Base-by-base conservation (phyloP, 2,888 invertebrate genomes). In the Galerucella nymphaeae region DNA sequence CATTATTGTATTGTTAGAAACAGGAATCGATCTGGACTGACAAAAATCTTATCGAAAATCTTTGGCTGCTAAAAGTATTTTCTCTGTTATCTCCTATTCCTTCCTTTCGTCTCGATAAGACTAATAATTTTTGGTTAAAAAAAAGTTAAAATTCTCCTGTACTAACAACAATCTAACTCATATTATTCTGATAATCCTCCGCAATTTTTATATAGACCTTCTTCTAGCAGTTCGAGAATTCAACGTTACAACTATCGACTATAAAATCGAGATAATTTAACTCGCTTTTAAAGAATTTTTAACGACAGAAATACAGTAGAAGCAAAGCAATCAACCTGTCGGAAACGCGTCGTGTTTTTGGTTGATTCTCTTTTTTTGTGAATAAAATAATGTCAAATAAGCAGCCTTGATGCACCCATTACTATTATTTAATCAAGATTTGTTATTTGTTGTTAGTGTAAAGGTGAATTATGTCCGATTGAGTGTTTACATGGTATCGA, bases 361-460 rank as follows among this genome's bases (percentile, higher is more conserved):
- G 16, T n/a, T 2, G 16, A n/a, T n/a, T 23, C 38, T n/a, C 10
- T 23, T 14, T 13, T 23, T 57, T 57, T 59, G 23, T 59, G 14
- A 38, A n/a, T 38, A 59, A 59, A 14, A 30, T 59, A n/a, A 30
- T 59, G 38, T 30, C 59, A 23, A 23, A 23, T 57, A 57, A 48
- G 53, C 14, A 59, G 38, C 59, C 59, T 59, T 59, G 59, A 18
- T 59, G 38, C 59, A 59, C 59, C 59, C n/a, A 13, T 14, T 3
- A 59, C n/a, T 5, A 30, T 59, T 38, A 59, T 59, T 59, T 59
- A 59, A 59, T 5, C n/a, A 16, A 59, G 59, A 59, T 38, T 59
- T 59, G 59, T 58, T 30, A 58, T 30, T 30, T 30, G n/a, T 58
- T 30, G 58, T 59, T 38, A 30, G 59, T 59, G 13, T 57, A 57